These are phyloP conservation scores for Zoanthus sociatus DNA, from an alignment of 92 coral and sea anemone genomes.

Conservation along the genomic window DNA sequence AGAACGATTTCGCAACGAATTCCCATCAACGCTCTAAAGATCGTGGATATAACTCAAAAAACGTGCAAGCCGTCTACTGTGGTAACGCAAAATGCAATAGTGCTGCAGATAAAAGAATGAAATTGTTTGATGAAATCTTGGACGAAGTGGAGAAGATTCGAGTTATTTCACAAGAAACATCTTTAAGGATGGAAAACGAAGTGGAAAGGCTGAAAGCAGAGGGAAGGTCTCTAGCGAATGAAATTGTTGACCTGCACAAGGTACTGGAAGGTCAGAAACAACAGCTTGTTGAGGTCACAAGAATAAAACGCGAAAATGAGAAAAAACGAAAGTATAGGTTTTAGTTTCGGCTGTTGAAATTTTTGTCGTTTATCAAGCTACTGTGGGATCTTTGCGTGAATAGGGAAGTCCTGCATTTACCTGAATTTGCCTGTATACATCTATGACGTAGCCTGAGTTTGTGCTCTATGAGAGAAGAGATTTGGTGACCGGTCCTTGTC, in stretches of 20 bases:
- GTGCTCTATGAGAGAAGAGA: no score
- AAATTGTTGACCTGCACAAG: constrained; percentile 74
- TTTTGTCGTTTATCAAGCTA: no score
- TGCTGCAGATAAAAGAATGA: background rate
- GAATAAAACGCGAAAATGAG: constrained; percentile 63
- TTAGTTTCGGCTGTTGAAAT: background rate
- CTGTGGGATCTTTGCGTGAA: no score
- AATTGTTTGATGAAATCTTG: constrained; percentile 39
- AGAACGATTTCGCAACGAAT: constrained; percentile 34
- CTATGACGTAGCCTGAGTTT: no score
- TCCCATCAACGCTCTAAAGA: constrained; percentile 6
- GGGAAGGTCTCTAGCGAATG: constrained; percentile 82
- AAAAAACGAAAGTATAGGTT: constrained; percentile 34
- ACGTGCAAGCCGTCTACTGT: background rate
- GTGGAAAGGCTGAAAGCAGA: constrained; percentile 59
- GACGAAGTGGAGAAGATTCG: constrained; percentile 76
- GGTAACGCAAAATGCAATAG: background rate
- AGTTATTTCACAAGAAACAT: constrained; percentile 58
- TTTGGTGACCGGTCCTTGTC: no score
- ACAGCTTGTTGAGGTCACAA: constrained; percentile 58
- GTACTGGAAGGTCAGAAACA: constrained; percentile 76
- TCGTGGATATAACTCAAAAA: background rate
- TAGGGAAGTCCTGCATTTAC: no score
- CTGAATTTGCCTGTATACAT: no score
- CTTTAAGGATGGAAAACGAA: constrained; percentile 78